phyloP scores from a whole-genome alignment of 1,140 invertebrate species.

The Periplaneta americana region DNA sequence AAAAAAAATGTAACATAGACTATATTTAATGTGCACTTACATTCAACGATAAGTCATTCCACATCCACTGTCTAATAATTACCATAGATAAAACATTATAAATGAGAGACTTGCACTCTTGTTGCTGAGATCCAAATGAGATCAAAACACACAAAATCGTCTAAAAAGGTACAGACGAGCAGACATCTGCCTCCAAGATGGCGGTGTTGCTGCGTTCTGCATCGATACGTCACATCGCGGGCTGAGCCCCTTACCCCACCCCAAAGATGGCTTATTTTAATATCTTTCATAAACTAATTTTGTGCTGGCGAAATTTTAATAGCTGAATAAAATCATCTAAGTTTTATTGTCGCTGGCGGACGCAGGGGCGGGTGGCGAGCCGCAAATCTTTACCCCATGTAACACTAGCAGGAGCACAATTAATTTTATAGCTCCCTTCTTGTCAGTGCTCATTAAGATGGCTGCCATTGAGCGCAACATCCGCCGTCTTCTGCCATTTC shows the following conservation, averaged over 20 bases:
- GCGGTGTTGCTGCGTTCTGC: background rate
- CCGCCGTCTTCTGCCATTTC: background rate
- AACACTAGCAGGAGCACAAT: constrained; percentile 19
- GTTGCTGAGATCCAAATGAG: no score
- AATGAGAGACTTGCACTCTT: no score
- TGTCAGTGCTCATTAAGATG: constrained; percentile 17
- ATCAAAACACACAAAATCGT: no score
- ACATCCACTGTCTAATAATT: no score
- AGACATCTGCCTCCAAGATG: background rate
- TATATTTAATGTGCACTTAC: no score
- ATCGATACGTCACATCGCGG: background rate
- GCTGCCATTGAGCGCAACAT: background rate
- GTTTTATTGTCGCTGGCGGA: constrained; percentile 18
- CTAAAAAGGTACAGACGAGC: no score
- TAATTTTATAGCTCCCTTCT: background rate
- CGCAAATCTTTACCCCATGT: constrained; percentile 18
- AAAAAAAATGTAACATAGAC: no score
- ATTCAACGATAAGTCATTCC: no score
- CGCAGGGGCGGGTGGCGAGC: background rate
- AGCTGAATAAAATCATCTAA: constrained; percentile 22
- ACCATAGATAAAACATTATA: no score
- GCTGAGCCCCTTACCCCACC: background rate
- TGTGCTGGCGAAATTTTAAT: constrained; percentile 19
- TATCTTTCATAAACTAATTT: constrained; percentile 22
- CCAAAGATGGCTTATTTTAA: constrained; percentile 15